Base-by-base conservation (phyloP, 2,888 invertebrate species). In the Epirrita christyi region DNA sequence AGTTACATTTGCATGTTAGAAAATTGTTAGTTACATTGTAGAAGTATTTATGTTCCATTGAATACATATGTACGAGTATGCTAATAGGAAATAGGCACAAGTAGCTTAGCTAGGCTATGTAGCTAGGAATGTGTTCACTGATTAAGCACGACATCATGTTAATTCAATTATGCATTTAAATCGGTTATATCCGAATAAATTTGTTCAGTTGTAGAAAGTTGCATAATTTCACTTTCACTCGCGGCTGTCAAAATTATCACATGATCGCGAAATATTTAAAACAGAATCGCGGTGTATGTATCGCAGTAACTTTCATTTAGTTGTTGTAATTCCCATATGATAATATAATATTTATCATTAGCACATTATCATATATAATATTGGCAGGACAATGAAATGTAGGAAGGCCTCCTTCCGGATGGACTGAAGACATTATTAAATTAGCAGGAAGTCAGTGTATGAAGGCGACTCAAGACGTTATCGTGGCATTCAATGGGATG, bases 201-300 rank as follows among this genome's bases (percentile, higher is more conserved):
- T 66, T 71, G 71, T 71, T 70, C 75, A 68, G 66, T 71, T 68
- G 80, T 86, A 87, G 90, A 91, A 90, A 91, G 89, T 92, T 92
- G 88, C 92, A 83, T 92, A 90, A 92, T 85, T 81, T 84, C 72
- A 88, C 92, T 90, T 92, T 92, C 90, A 87, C 90, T 87, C 71
- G 73, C 72, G 64, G 74, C 66, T 71, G 64, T 74, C 67, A 63
- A 85, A 87, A 83, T 86, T 81, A 86, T 85, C 78, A 70, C 74
- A 72, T 76, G 80, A 81, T 85, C 82, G 84, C 81, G 73, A 80
- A 67, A 78, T 78, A 80, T 84, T 86, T 80, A 74, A 85, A 84
- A 76, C 72, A 72, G 72, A 83, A 73, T 88, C 86, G 73, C 72
- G 71, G 72, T 78, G 81, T 76, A 81, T 78, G 75, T 73, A 76